Evolutionary conservation across 2,888 invertebrate species (phyloP), one percentile per base, ranked within the genome.

Genomic region (Prenolepis imparis): DNA sequence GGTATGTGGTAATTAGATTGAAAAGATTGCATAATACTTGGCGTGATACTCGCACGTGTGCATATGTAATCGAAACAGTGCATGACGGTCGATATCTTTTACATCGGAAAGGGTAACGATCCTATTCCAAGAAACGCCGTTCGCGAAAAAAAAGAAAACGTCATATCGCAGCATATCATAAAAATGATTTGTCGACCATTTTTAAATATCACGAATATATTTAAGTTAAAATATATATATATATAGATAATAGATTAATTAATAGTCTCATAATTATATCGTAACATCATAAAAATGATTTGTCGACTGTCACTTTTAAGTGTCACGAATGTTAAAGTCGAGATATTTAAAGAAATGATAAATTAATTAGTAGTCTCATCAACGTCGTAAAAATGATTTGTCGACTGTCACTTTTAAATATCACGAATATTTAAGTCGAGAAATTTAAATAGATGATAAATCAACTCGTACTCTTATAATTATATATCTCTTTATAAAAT

Each of bases 1-100:
- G 66, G 52, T 61, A 41, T 59, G 57, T n/a, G 63, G 61, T 83
- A 78, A 85, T 86, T 86, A 78, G 80, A 72, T 82, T 78, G 70
- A 39, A 48, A 72, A 72, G 82, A 83, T 78, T 78, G 75, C 44
- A 41, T 41, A 41, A 75, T 21, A 78, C 78, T 59, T 57, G 78
- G 78, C 78, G 78, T 59, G 78, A 70, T 80, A 84, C 75, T 66
- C 74, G 70, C 70, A 78, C 68, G 70, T 39, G 70, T 44, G 41
- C 41, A 32, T 59, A 41, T 44, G 57, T 52, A 67, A 70, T 78
- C 78, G 57, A 70, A 78, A 59, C 41, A 70, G 70, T 57, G 28
- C 78, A 67, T 55, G 15, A 36, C 68, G 70, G 15, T 59, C 70
- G 57, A 59, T 70, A 78, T 78, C 72, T 78, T 57, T 57, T 44